A percentile compares a stretch with the other conserved stretches of the same genome.
Evolutionary conservation across 2,113 vertebrate genomes (phyloP).

Genomic region (Centrocercus urophasianus): DNA sequence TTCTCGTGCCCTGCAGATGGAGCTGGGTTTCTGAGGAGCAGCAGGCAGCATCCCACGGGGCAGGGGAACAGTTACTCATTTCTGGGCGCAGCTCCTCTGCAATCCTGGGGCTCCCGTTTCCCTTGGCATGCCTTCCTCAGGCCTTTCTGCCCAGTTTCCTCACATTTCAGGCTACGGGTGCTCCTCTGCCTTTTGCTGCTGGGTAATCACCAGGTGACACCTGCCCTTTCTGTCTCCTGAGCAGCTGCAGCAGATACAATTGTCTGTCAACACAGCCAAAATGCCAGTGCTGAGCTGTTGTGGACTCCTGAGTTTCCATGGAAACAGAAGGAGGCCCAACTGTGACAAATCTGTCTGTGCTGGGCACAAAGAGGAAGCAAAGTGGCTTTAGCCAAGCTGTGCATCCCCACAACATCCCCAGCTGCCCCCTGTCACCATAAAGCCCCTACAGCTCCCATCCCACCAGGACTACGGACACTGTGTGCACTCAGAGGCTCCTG

Average conservation of each 20-base stretch:
- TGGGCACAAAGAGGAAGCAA: slow-evolving; percentile 45
- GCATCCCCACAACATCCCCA: background rate
- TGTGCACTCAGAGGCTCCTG: background rate
- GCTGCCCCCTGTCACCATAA: background rate
- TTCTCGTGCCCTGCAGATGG: background rate
- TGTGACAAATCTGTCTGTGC: slow-evolving; percentile 58
- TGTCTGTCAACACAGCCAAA: slow-evolving; percentile 43
- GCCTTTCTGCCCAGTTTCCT: background rate
- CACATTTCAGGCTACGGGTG: background rate
- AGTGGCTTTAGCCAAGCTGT: background rate
- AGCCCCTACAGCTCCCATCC: background rate
- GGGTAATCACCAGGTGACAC: background rate
- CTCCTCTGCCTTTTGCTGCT: background rate
- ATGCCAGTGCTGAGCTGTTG: slow-evolving; percentile 50
- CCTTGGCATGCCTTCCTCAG: background rate
- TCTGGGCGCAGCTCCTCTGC: background rate
- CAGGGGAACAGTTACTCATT: background rate
- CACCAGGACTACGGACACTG: background rate
- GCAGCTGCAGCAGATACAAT: slow-evolving; percentile 48
- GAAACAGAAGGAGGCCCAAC: slow-evolving; percentile 69
- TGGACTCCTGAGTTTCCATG: slow-evolving; percentile 70
- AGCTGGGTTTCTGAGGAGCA: background rate
- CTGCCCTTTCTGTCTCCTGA: background rate
- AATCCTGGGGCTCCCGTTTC: background rate
- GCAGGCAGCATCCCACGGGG: background rate